Evolutionary conservation across 2,797 vertebrate species (phyloP).

Genomic region (Zalophus californianus): DNA sequence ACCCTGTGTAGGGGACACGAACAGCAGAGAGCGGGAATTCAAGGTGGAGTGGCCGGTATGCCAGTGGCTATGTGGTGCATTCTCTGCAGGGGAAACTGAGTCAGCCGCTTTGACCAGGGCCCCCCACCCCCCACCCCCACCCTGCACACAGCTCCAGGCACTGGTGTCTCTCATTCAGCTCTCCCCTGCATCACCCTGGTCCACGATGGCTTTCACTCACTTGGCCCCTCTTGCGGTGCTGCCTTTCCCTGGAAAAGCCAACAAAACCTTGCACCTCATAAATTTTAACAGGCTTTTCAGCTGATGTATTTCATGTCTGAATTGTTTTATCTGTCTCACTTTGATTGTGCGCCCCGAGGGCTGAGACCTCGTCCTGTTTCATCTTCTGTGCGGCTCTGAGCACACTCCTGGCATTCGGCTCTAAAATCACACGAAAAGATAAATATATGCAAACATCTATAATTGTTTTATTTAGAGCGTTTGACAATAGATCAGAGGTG

Average conservation of each 20-base stretch:
- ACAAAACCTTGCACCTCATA: constrained; percentile 58
- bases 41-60: accelerated
- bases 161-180: not conserved
- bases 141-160: too few species aligned
- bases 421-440: not conserved
- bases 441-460: constrained; percentile 46
- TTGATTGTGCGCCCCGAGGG: constrained; percentile 70
- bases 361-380: constrained; percentile 47
- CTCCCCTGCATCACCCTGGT: not conserved
- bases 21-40: not conserved
- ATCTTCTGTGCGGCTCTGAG: not conserved
- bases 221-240: not conserved
- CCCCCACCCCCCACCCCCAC: too few species aligned
- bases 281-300: constrained; percentile 60
- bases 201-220: accelerated
- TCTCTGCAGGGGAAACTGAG: not conserved
- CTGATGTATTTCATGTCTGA: constrained; percentile 24
- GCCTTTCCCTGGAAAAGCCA: constrained; percentile 54
- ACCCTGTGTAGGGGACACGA: accelerated
- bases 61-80: accelerated
- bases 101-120: accelerated
- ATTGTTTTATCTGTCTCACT: constrained; percentile 62
- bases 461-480: constrained; percentile 65
- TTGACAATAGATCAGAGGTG: constrained; percentile 52
- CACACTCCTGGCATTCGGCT: not conserved